Conservation (phyloP, 2,797 vertebrate genomes). For the Graptemys geographica region DNA sequence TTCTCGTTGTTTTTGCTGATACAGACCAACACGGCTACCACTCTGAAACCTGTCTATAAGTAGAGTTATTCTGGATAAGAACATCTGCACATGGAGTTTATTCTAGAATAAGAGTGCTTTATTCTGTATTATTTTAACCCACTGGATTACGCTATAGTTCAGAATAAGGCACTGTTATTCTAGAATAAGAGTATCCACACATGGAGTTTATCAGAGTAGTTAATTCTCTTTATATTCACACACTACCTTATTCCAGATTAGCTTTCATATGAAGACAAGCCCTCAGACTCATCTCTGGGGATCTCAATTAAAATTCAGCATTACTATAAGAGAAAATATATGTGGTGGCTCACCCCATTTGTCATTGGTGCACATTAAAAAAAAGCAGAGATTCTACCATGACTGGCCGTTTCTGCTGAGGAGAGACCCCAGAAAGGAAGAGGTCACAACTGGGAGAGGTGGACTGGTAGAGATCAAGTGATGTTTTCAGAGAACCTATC, state of each 20-base stretch:
- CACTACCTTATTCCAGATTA: background rate
- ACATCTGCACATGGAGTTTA: background rate
- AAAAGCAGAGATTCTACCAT: background rate
- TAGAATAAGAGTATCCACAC: background rate
- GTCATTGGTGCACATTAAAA: slow-evolving; percentile 18
- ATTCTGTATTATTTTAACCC: background rate
- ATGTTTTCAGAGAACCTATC: slow-evolving; percentile 19
- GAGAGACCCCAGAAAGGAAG: slow-evolving; percentile 34
- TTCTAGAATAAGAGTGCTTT: background rate
- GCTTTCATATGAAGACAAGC: background rate
- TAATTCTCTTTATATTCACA: background rate
- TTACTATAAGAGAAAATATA: slow-evolving; percentile 20
- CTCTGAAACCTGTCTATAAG: background rate
- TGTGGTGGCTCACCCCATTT: slow-evolving; percentile 41
- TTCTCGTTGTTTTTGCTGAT: too few relatives aligned
- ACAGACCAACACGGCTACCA: too few relatives aligned
- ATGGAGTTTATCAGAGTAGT: background rate
- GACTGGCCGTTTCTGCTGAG: background rate
- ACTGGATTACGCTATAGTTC: background rate
- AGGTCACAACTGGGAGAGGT: background rate
- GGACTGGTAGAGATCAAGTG: background rate
- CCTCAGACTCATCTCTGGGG: slow-evolving; percentile 17
- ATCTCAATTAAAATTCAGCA: slow-evolving; percentile 25
- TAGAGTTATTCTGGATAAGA: background rate
- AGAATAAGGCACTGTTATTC: background rate